Evolutionary conservation across 2,113 vertebrate genomes (phyloP).

Genomic region (Ciconia boyciana): DNA sequence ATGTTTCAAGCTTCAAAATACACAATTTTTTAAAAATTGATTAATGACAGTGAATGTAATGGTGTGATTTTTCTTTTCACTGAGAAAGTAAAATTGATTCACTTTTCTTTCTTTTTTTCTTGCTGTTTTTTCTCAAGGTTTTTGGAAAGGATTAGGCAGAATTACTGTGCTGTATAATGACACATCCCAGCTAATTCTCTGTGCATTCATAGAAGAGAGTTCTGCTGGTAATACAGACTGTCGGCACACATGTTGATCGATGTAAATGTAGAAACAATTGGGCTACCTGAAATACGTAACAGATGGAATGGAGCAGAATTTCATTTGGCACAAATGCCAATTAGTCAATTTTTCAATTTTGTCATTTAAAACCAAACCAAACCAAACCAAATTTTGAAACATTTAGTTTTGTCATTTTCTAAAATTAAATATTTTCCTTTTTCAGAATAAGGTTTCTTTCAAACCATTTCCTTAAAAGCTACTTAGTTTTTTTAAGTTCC

Average conservation of each 20-base stretch:
- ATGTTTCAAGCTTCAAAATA: background rate
- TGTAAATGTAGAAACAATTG: background rate
- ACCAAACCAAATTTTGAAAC: background rate
- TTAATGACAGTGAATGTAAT: background rate
- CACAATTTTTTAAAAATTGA: rapidly evolving
- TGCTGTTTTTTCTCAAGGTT: background rate
- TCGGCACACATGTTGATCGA: background rate
- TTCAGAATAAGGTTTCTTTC: background rate
- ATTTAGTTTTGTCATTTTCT: background rate
- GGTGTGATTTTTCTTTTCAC: background rate
- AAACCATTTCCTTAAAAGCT: background rate
- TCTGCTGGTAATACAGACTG: background rate
- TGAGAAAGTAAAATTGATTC: background rate
- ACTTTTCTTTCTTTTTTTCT: background rate
- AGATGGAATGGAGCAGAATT: background rate
- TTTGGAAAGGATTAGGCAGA: background rate
- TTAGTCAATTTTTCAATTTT: background rate
- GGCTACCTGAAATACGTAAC: background rate
- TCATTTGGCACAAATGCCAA: background rate
- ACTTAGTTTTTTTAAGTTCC: background rate
- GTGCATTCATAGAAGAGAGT: background rate
- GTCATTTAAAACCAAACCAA: background rate
- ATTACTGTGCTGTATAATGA: background rate
- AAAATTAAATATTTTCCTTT: background rate
- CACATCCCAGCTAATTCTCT: background rate